Evolutionary conservation across 2,113 vertebrate species (phyloP).

Genomic region (Corythaixoides concolor): DNA sequence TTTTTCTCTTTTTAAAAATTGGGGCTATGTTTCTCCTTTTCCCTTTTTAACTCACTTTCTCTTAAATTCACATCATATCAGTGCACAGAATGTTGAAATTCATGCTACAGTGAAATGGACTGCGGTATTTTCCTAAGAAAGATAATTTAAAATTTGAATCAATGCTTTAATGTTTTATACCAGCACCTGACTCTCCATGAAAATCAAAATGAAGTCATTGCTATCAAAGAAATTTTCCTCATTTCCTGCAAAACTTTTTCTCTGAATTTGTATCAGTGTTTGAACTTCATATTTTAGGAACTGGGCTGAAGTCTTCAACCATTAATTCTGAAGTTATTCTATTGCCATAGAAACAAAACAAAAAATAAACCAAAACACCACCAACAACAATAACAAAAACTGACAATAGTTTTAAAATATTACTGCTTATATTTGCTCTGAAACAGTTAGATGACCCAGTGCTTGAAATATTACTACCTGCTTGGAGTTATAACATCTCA

Average conservation of each 20-base stretch:
- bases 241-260: neutral
- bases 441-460: neutral
- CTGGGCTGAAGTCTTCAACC: neutral
- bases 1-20: too few species aligned
- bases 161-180: neutral
- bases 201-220: neutral
- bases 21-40: too few species aligned
- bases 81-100: neutral
- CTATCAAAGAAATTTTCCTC: neutral
- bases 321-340: neutral
- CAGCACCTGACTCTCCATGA: neutral
- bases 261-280: neutral
- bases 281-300: neutral
- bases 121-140: neutral
- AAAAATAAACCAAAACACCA: neutral
- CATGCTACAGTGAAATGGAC: neutral
- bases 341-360: neutral
- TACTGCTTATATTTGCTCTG: neutral
- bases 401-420: neutral
- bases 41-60: neutral
- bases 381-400: accelerated
- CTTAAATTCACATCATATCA: neutral
- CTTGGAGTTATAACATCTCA: neutral
- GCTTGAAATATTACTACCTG: neutral
- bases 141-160: neutral